Conservation (phyloP, 2,113 vertebrate genomes). For the human (Homo sapiens) region GRCh38 chr1:20312501-20313000, state of each 20-base stretch:
- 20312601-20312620: neutral
- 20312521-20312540: neutral
- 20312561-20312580: neutral
- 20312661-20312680: neutral
- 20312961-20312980: conserved; percentile 76
- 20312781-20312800: neutral
- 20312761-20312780: neutral
- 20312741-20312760: rapidly evolving
- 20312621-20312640: neutral
- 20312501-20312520: neutral
- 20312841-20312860: conserved; percentile 96
- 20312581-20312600: neutral
- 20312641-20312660: rapidly evolving
- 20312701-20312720: neutral
- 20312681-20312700: too few species aligned
- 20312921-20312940: conserved; percentile 95
- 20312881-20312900: conserved; percentile 91
- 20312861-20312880: conserved; percentile 91
- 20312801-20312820: neutral
- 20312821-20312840: conserved; percentile 85
- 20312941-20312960: conserved; percentile 82
- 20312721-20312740: neutral
- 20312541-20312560: neutral
- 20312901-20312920: conserved; percentile 92
- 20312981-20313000: conserved; percentile 84